phyloP scores from a whole-genome alignment of 2,113 vertebrate genomes.

The Aepyceros melampus region DNA sequence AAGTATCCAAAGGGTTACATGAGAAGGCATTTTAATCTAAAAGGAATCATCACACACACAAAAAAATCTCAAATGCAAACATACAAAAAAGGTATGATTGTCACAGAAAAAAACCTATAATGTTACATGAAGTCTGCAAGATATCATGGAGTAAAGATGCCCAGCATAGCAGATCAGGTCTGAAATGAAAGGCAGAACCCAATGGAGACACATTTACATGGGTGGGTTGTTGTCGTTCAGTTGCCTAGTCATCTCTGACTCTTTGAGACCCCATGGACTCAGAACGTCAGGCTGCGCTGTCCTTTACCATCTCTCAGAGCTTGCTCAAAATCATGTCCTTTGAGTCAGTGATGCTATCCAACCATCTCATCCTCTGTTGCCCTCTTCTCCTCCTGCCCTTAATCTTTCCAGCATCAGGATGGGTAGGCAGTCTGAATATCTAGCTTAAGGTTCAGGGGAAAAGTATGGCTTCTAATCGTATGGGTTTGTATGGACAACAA shows the following conservation, averaged over 20 bases:
- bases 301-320: not conserved
- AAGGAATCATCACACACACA: not conserved
- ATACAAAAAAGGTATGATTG: not conserved
- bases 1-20: not conserved
- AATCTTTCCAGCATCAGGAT: not conserved
- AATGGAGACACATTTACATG: not conserved
- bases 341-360: not conserved
- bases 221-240: not conserved
- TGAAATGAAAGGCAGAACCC: not conserved
- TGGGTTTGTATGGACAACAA: not conserved
- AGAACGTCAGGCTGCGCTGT: not conserved
- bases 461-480: not conserved
- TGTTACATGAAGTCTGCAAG: conserved; percentile 9
- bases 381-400: not conserved
- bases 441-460: not conserved
- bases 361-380: not conserved
- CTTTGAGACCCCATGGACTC: accelerated
- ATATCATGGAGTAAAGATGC: not conserved
- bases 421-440: not conserved
- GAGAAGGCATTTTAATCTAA: not conserved
- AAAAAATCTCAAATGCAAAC: not conserved
- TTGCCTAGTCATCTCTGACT: not conserved
- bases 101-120: not conserved
- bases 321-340: not conserved
- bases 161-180: not conserved